phyloP scores from a whole-genome alignment of 2,888 invertebrate species.

The Ochropleura leucogaster region DNA sequence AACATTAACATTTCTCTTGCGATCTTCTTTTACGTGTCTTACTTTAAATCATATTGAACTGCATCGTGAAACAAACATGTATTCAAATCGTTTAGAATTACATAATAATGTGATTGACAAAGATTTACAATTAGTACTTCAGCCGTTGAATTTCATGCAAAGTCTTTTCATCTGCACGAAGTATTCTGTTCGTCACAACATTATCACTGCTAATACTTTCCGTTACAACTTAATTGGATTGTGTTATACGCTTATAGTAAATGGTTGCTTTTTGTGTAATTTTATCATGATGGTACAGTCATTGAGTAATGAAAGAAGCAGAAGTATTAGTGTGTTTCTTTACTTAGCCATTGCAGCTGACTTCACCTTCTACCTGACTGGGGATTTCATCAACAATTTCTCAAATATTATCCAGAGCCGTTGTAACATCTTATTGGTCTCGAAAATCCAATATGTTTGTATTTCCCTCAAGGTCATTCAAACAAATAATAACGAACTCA shows the following conservation, averaged over 20 bases:
- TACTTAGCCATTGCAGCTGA: not conserved
- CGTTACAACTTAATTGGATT: not conserved
- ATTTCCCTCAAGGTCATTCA: not conserved
- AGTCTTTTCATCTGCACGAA: not conserved
- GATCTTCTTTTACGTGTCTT: not conserved
- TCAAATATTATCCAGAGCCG: not conserved
- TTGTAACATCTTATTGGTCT: not conserved
- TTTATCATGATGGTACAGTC: not conserved
- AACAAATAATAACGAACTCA: not conserved
- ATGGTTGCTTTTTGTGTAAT: not conserved
- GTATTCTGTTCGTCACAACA: not conserved
- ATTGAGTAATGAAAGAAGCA: not conserved
- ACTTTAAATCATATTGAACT: not conserved
- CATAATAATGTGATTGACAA: not conserved
- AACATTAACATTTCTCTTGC: not conserved
- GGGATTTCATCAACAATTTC: not conserved
- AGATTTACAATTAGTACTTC: not conserved
- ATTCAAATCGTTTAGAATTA: not conserved
- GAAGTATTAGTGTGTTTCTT: not conserved
- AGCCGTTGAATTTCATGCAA: not conserved
- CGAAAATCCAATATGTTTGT: slow-evolving; percentile 2
- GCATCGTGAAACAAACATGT: not conserved
- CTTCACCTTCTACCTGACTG: not conserved
- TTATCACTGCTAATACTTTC: not conserved
- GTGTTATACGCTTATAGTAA: not conserved